Base-by-base conservation (phyloP, 2,888 invertebrate species). In the Trichopoda pennipes region DNA sequence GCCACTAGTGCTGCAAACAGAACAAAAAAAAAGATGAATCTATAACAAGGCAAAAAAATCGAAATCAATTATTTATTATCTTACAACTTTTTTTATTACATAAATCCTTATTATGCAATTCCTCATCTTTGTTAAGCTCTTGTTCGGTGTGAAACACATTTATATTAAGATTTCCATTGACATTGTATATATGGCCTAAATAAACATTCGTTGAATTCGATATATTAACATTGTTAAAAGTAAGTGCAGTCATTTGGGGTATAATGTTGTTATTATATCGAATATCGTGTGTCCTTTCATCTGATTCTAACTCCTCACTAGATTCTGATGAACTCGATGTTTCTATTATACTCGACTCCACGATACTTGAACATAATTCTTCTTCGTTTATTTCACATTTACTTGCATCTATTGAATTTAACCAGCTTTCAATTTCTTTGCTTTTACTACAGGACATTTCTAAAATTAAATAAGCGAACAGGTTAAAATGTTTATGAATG, bases 151-250 rank as follows among this genome's bases (percentile, higher is more conserved):
- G 64, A 32, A 61, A 56, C 10, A 81, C 38, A 61, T 76, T 63
- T 28, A 81, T 61, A 28, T 70, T 80, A 75, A 92, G 88, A 17
- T 92, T 91, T 12, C 92, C 92, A 76, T 91, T 92, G 19, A 92
- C 90, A 63, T 91, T 90, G 17, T 91, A 92, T 8, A 92, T 89
- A 85, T 92, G 92, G 19, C 92, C 92, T 69, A 92, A 89, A 84
- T 92, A 91, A 2, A 92, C 91, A 82, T 91, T 90, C 32, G 88
- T 90, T 1, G 92, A 92, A 75, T 92, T 90, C 72, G 90, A 88
- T 28, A 92, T 90, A 32, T 89, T 87, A 1, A 91, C 89, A 85
- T 91, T 90, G 68, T 90, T 90, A 28, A 75, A 80, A 16, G 51
- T 42, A 0, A 75, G 9, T 51, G 75, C 38, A 9, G 66, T 7